Evolutionary conservation across 2,888 invertebrate species (phyloP).

Genomic region (Polietes domitor): DNA sequence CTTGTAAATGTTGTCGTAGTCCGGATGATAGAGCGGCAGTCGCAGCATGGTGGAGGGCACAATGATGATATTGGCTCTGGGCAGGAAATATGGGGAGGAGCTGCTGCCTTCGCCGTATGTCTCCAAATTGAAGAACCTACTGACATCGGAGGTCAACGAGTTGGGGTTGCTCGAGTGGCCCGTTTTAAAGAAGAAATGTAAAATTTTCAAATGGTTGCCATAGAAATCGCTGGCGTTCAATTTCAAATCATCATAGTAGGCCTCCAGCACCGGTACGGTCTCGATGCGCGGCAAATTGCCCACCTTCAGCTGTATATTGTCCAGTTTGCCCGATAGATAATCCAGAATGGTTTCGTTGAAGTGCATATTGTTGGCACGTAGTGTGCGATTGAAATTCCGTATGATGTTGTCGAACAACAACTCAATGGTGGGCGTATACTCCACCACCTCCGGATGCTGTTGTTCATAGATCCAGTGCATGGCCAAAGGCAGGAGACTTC

Average conservation of each 20-base stretch:
- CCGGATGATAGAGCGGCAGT: slow-evolving; percentile 65
- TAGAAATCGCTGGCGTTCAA: slow-evolving; percentile 54
- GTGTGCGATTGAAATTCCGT: neutral
- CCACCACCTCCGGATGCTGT: slow-evolving; percentile 27
- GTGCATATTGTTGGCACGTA: neutral
- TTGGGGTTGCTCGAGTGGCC: neutral
- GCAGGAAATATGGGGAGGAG: slow-evolving; percentile 67
- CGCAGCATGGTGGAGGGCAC: slow-evolving; percentile 67
- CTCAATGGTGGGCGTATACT: neutral
- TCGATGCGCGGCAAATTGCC: slow-evolving; percentile 66
- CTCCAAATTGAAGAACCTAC: slow-evolving; percentile 51
- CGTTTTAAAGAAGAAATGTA: slow-evolving; percentile 45
- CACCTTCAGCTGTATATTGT: slow-evolving; percentile 65
- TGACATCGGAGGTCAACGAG: neutral
- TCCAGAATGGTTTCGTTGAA: slow-evolving; percentile 58
- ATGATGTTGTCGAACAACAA: neutral
- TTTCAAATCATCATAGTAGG: slow-evolving; percentile 56
- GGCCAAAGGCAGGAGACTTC: slow-evolving; percentile 66
- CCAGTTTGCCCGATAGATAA: slow-evolving; percentile 62
- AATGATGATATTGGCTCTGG: slow-evolving; percentile 62
- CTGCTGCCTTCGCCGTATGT: slow-evolving; percentile 54
- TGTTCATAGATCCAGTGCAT: slow-evolving; percentile 68
- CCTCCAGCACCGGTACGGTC: slow-evolving; percentile 43
- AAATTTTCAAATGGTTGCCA: slow-evolving; percentile 64
- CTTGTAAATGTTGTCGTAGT: slow-evolving; percentile 61